Evolutionary conservation across 2,797 vertebrate genomes (phyloP), one percentile per base, ranked within the genome.

Genomic region (Diplodus puntazzo): DNA sequence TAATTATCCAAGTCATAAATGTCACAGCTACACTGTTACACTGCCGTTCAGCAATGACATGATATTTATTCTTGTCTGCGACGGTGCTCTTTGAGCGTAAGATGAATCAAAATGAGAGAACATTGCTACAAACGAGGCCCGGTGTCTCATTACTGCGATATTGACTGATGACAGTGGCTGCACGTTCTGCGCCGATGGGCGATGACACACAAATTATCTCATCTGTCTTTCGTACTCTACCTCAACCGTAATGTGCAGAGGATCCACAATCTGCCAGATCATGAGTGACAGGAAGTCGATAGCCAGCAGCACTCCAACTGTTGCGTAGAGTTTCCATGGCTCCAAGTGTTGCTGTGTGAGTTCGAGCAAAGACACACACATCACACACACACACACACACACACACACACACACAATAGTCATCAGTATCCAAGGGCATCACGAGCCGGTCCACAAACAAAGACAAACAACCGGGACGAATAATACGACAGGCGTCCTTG

Each of bases 211-310:
- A 69, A 76, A 81, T 75, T 3, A 85, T 77, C 61, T 83, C 66
- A 79, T 88, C 75, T 43, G 84, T 83, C 77, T 77, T 59, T 76
- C 8, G 49, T 57, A 58, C 71, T 82, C 62, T 90, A 99, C 98
- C 98, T 99, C 97, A 4, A 97, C 95, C 11, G 97, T 97, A 54
- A 97, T 95, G 83, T 97, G 96, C 87, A 99, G 86, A 1, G 98
- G 98, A 79, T 98, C 97, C 89, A 98, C 95, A 1, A 98, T 97
- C 92, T 99, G 98, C 98, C 98, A 99, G 93, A 97, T 92, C 84
- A 96, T 94, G 11, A 99, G 87, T 0, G 97, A 97, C 75, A 98
- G 89, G 72, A 98, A 92, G 11, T 98, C 97, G 66, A 98, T 87
- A 43, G 96, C 96, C 87, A 99, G 95, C 55, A 99, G 92, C 85